Evolutionary conservation across 2,113 vertebrate genomes (phyloP), one percentile per base, ranked within the genome.

Genomic region (Coreoperca whiteheadi): DNA sequence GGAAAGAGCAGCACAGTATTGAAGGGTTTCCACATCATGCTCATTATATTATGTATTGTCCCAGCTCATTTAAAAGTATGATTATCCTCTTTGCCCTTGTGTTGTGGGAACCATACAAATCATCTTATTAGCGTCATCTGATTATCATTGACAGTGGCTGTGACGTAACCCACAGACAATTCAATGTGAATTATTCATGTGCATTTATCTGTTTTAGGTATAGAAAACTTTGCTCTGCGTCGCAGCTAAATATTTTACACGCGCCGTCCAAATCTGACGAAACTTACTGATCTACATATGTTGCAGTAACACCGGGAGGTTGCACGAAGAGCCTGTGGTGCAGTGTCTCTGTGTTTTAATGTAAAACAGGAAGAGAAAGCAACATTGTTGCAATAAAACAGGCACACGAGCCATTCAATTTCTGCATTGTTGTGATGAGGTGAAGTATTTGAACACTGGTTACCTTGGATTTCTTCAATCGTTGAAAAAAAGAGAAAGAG

Each of bases 101-200:
- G 86, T 84, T 85, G 85, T 86, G 82, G 83, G 83, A 90, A 73
- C 74, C 87, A 90, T 91, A 87, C 87, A 92, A 87, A 88, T 91
- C 20, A 91, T 90, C 88, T 89, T 88, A 91, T 92, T 84, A 78
- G 77, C 61, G 51, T 88, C 74, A 81, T 91, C 88, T 93, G 83
- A 94, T 94, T 92, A 91, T 87, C 90, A 83, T 82, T 86, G 88
- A 87, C 89, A 91, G 74, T 80, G 64, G 63, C 88, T 89, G 85
- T 87, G 90, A 94, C 90, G 88, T 87, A 87, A 91, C 71, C 82
- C 39, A 20, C 54, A 48, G n/a, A n/a, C 61, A 80, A 6, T 20
- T 41, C 10, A 56, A 68, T 37, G 89, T 94, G 87, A 92, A 95
- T 94, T 93, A 95, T 95, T 92, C 88, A 94, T 92, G 78, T 80